Evolutionary conservation across 1,140 invertebrate genomes (phyloP).

Genomic region (Pseudomyrmex cubaensis): DNA sequence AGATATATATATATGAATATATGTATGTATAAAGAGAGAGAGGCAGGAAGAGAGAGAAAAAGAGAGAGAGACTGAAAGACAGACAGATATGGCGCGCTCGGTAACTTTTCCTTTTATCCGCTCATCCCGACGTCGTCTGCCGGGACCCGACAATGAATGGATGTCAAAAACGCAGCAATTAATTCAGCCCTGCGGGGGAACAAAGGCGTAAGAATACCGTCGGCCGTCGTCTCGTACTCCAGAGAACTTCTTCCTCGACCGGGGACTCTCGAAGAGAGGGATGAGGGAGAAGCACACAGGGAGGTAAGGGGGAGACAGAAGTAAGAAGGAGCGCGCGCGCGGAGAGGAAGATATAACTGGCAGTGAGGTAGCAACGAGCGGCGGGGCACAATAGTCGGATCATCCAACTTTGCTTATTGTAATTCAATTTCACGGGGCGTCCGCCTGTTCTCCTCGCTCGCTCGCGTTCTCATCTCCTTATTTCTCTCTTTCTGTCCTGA

Average conservation of each 20-base stretch:
- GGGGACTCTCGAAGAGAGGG: constrained; percentile 47
- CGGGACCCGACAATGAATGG: constrained; percentile 80
- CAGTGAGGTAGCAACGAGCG: constrained; percentile 77
- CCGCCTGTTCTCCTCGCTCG: constrained; percentile 66
- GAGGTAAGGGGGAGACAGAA: constrained; percentile 59
- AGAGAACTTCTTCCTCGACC: constrained; percentile 77
- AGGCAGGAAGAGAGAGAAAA: no score
- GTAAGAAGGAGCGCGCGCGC: constrained; percentile 63
- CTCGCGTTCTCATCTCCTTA: constrained; percentile 17
- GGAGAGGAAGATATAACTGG: constrained; percentile 74
- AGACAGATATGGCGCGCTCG: constrained; percentile 63
- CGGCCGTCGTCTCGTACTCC: constrained; percentile 74
- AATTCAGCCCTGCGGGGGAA: constrained; percentile 80
- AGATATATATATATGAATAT: no score
- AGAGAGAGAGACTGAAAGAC: constrained; percentile 19
- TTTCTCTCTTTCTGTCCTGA: constrained; percentile 5
- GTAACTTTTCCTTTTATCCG: constrained; percentile 81
- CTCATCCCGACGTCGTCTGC: constrained; percentile 75
- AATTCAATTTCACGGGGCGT: constrained; percentile 83
- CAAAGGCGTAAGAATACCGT: constrained; percentile 82
- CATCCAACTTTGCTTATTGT: constrained; percentile 83
- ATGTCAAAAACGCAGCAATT: constrained; percentile 85
- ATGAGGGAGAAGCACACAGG: constrained; percentile 52
- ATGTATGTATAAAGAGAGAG: no score
- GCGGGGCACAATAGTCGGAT: constrained; percentile 80